Evolutionary conservation across 2,113 vertebrate species (phyloP).

Genomic region (Alligator mississippiensis): DNA sequence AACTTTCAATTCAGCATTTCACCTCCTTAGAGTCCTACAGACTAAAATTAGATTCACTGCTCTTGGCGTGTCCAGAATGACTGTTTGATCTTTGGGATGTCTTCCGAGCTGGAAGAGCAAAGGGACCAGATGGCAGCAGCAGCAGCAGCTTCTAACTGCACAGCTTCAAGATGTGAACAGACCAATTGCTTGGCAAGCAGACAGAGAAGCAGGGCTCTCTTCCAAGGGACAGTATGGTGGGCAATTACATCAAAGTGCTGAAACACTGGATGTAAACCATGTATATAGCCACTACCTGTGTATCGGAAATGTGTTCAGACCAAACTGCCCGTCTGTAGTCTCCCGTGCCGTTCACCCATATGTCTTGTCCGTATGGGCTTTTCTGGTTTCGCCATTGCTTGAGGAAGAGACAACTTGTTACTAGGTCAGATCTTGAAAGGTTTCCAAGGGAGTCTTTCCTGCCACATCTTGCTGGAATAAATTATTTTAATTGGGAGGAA

Average conservation of each 20-base stretch:
- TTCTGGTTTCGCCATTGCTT: too few relatives aligned
- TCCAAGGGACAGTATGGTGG: neutral
- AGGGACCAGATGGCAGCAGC: neutral
- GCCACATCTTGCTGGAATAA: too few relatives aligned
- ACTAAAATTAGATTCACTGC: neutral
- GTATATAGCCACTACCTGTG: neutral
- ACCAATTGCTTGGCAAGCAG: neutral
- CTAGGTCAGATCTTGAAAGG: too few relatives aligned
- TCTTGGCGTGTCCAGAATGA: neutral
- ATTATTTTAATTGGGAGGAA: too few relatives aligned
- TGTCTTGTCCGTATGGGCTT: too few relatives aligned
- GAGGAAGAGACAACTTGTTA: too few relatives aligned
- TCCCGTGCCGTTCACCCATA: too few relatives aligned
- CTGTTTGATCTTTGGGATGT: neutral
- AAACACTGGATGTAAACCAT: neutral
- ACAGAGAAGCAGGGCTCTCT: neutral
- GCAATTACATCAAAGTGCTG: neutral
- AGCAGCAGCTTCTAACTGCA: neutral
- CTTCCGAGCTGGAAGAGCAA: neutral
- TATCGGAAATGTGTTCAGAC: neutral
- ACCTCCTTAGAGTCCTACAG: neutral
- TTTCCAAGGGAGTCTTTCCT: too few relatives aligned
- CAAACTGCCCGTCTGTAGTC: neutral
- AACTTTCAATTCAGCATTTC: slow-evolving; percentile 14
- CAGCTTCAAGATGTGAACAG: neutral